Conservation (phyloP, 2,113 vertebrate species). For the Ptychochromis oligacanthus region DNA sequence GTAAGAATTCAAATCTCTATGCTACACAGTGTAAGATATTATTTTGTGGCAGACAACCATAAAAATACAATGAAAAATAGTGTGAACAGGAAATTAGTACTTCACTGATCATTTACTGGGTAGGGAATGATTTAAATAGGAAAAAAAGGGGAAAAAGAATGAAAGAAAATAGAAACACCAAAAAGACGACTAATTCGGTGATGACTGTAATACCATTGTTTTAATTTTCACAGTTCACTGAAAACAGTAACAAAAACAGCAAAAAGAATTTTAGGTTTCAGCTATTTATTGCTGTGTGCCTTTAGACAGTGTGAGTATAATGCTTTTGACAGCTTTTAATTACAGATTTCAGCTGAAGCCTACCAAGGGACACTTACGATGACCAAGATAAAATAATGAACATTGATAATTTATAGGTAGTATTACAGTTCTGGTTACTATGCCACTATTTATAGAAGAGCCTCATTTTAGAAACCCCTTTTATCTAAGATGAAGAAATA, state of each 20-base stretch:
- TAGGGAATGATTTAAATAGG: slow-evolving; percentile 26
- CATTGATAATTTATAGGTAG: neutral
- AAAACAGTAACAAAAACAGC: slow-evolving; percentile 1
- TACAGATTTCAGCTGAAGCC: neutral
- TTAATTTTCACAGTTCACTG: neutral
- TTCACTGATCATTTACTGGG: slow-evolving; percentile 29
- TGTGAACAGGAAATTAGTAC: neutral
- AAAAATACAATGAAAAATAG: neutral
- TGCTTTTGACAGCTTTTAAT: neutral
- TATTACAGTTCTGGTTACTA: neutral
- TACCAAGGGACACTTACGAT: neutral
- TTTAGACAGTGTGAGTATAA: neutral
- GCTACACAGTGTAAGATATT: neutral
- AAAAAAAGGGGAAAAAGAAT: neutral
- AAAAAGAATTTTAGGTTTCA: neutral
- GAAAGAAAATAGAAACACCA: neutral
- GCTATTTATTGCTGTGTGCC: neutral
- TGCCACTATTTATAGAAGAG: neutral
- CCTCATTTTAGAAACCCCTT: neutral
- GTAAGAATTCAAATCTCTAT: neutral
- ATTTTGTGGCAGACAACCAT: neutral
- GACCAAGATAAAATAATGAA: neutral
- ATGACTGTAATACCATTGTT: slow-evolving; percentile 2
- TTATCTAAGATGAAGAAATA: neutral
- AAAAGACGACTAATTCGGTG: slow-evolving; percentile 10